These are phyloP conservation scores for Meda fulgida DNA, from an alignment of 2,797 vertebrate species.

Conservation along the genomic window DNA sequence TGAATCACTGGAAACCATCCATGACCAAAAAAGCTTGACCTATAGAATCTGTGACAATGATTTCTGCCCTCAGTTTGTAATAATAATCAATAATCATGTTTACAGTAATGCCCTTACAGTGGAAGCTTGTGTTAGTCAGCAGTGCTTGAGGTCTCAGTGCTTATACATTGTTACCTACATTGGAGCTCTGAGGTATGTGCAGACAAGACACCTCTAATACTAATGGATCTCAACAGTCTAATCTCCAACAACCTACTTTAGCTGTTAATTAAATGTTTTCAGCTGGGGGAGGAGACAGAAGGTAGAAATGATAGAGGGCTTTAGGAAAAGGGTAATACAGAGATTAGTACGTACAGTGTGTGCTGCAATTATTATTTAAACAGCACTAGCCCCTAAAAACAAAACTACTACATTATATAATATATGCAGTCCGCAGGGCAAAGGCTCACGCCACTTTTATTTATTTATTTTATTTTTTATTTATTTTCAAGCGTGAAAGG, in stretches of 20 bases:
- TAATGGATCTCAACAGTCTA: slow-evolving; percentile 23
- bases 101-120: not conserved
- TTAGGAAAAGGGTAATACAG: slow-evolving; percentile 3
- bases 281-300: slow-evolving; percentile 17
- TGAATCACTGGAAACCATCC: not conserved
- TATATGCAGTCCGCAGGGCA: not conserved
- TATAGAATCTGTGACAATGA: too few relatives aligned
- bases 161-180: not conserved
- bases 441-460: not conserved
- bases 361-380: slow-evolving; percentile 20
- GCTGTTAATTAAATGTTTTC: slow-evolving; percentile 38
- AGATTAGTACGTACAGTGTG: slow-evolving; percentile 12
- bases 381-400: not conserved
- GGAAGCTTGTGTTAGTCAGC: not conserved
- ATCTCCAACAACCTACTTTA: slow-evolving; percentile 20
- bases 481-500: not conserved
- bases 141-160: not conserved
- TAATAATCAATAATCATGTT: not conserved
- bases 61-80: slow-evolving; percentile 4
- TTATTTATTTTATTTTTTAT: not conserved
- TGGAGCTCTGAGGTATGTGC: not conserved
- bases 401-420: not conserved
- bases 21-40: not conserved
- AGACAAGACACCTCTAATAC: slow-evolving; percentile 4
- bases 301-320: not conserved